Percentiles rank a stretch among this genome's conserved stretches.
These are phyloP conservation scores for Autographa pulchrina DNA, from an alignment of 2,888 invertebrate species.

Conservation along the genomic window DNA sequence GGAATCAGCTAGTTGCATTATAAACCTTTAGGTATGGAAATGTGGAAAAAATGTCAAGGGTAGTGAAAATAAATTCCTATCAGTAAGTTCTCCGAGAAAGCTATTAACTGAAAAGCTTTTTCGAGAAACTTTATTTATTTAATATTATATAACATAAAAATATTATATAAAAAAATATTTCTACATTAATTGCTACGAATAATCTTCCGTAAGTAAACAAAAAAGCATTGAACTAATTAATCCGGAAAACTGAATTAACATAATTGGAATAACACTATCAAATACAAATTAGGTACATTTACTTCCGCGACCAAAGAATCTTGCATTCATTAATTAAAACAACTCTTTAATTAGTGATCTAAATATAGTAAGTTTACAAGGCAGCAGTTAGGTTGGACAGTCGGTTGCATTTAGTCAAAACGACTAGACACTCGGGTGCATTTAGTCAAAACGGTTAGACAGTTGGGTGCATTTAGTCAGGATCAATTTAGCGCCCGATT, in stretches of 20 bases:
- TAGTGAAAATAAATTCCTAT: no score
- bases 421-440: constrained; percentile 49
- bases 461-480: constrained; percentile 66
- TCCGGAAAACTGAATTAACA: constrained; percentile 16
- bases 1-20: no score
- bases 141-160: no score
- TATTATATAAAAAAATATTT: no score
- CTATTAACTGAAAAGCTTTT: no score
- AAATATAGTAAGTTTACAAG: constrained; percentile 45
- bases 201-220: background rate
- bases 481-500: constrained; percentile 66
- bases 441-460: constrained; percentile 26
- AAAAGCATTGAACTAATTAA: constrained; percentile 6
- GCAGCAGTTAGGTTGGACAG: constrained; percentile 35
- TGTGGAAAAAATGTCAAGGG: no score
- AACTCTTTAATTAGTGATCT: constrained; percentile 52
- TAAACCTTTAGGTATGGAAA: no score
- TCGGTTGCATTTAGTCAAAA: constrained; percentile 57
- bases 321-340: constrained; percentile 55
- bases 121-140: no score
- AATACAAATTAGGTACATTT: constrained; percentile 7
- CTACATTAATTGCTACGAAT: no score
- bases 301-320: constrained; percentile 51
- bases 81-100: no score
- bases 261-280: constrained; percentile 30